Conservation (phyloP, 2,888 invertebrate species). For the Serrognathus titanus region DNA sequence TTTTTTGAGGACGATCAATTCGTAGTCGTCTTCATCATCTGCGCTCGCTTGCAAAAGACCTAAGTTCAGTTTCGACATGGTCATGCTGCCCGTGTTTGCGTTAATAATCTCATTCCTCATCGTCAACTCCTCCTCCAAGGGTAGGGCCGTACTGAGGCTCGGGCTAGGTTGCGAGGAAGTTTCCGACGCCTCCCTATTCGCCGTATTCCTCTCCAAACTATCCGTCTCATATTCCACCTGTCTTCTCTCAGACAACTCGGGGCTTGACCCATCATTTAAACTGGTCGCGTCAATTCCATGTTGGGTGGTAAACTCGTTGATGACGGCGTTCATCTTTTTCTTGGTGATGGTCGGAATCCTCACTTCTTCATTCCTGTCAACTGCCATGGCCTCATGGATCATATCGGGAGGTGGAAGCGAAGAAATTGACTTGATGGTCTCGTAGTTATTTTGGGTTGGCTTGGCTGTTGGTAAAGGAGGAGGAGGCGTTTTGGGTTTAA, state of each 20-base stretch:
- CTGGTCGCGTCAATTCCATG: conserved; percentile 2
- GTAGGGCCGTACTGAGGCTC: conserved; percentile 68
- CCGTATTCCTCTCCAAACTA: conserved; percentile 66
- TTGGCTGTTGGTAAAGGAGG: conserved; percentile 50
- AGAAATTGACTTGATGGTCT: conserved; percentile 7
- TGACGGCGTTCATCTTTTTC: conserved; percentile 61
- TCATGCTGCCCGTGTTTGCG: conserved; percentile 56
- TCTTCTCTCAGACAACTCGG: conserved; percentile 1
- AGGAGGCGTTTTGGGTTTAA: conserved; percentile 40
- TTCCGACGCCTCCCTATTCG: conserved; percentile 62
- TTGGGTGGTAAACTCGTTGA: conserved; percentile 42
- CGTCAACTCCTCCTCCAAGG: conserved; percentile 76
- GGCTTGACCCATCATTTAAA: conserved; percentile 13
- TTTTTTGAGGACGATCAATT: conserved; percentile 46
- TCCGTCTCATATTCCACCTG: conserved; percentile 66
- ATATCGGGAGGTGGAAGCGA: conserved; percentile 55
- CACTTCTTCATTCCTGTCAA: conserved; percentile 45
- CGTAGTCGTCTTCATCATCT: conserved; percentile 51
- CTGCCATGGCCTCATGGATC: conserved; percentile 64
- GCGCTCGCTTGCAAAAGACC: conserved; percentile 26
- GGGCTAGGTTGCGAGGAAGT: conserved; percentile 71
- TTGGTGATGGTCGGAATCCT: conserved; percentile 55
- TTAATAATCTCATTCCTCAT: conserved; percentile 74
- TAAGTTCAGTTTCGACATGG: conserved; percentile 47
- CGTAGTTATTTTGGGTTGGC: conserved; percentile 25